Evolutionary conservation across 2,888 invertebrate species (phyloP).

Genomic region (Ischnus inquisitorius): DNA sequence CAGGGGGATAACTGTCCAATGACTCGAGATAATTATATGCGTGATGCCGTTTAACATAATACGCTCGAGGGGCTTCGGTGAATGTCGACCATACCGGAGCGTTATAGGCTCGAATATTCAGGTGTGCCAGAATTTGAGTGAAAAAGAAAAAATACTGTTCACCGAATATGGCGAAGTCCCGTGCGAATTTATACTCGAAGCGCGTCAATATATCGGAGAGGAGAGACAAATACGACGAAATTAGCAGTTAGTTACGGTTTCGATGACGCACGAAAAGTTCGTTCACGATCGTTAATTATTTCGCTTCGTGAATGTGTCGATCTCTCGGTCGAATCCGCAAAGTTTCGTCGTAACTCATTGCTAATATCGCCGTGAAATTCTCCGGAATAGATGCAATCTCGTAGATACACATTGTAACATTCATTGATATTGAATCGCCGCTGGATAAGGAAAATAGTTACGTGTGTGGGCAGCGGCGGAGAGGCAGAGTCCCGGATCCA

Average conservation of each 20-base stretch:
- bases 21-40: constrained; percentile 44
- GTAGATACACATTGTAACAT: not conserved
- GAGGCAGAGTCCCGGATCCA: constrained; percentile 6
- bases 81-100: too few species aligned
- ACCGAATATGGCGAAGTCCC: too few species aligned
- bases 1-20: constrained; percentile 31
- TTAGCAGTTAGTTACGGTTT: not conserved
- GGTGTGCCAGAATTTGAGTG: too few species aligned
- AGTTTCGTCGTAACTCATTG: not conserved
- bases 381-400: not conserved
- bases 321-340: not conserved
- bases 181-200: too few species aligned
- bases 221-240: not conserved
- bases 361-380: not conserved
- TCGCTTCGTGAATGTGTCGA: not conserved
- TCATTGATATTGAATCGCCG: constrained; percentile 27
- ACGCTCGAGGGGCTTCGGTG: not conserved
- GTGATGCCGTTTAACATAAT: not conserved
- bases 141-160: too few species aligned
- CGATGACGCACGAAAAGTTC: not conserved
- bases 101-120: too few species aligned
- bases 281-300: not conserved
- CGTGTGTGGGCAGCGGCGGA: constrained; percentile 1
- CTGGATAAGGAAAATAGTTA: constrained; percentile 36
- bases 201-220: too few species aligned